Evolutionary conservation across 2,113 vertebrate genomes (phyloP).

Genomic region (Campylomormyrus tamandua): DNA sequence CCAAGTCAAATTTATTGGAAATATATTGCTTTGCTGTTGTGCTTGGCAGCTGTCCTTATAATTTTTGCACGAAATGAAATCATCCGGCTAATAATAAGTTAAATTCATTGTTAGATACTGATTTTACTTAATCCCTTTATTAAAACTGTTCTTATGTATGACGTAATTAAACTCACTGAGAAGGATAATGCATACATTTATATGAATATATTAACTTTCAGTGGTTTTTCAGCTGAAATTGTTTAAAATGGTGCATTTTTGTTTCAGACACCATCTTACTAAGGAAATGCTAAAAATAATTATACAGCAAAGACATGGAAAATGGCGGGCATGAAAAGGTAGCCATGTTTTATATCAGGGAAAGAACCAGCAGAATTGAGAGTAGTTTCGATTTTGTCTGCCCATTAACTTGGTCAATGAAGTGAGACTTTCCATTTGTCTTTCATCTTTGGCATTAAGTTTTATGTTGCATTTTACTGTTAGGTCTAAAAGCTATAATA

Average conservation of each 20-base stretch:
- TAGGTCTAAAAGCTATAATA: slow-evolving; percentile 11
- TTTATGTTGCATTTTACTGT: slow-evolving; percentile 32
- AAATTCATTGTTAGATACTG: neutral
- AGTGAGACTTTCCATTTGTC: slow-evolving; percentile 49
- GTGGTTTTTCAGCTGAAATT: slow-evolving; percentile 14
- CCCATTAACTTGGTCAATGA: slow-evolving; percentile 47
- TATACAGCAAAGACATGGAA: slow-evolving; percentile 11
- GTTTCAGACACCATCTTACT: neutral
- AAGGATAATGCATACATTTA: neutral
- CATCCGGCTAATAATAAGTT: neutral
- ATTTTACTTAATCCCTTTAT: neutral
- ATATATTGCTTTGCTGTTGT: neutral
- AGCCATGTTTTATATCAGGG: slow-evolving; percentile 49
- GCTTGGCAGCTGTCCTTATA: neutral
- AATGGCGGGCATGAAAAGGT: slow-evolving; percentile 19
- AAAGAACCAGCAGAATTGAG: slow-evolving; percentile 47
- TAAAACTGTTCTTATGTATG: neutral
- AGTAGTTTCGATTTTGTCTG: slow-evolving; percentile 35
- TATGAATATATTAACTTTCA: neutral
- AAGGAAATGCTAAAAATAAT: slow-evolving; percentile 5
- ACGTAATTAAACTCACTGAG: neutral
- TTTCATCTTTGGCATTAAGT: slow-evolving; percentile 16
- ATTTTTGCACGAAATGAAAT: neutral
- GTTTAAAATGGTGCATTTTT: neutral
- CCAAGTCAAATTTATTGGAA: neutral